Conservation (phyloP, 2,888 invertebrate genomes). For the Pachymerium ferrugineum region DNA sequence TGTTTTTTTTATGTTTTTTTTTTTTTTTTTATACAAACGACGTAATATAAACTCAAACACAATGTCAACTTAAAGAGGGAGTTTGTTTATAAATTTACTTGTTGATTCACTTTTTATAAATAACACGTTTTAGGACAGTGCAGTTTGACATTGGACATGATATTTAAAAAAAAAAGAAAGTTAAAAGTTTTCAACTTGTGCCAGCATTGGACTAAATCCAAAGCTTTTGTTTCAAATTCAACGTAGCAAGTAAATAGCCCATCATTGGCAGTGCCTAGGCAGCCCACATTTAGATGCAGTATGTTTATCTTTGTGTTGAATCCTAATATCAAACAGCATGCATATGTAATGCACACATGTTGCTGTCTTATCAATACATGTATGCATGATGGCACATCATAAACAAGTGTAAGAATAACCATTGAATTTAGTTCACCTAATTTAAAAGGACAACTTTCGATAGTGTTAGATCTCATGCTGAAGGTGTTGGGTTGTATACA, state of each 20-base stretch:
- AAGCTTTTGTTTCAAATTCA: slow-evolving; percentile 5
- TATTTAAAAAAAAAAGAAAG: background rate
- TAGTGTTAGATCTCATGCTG: background rate
- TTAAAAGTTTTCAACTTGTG: background rate
- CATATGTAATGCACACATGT: slow-evolving; percentile 10
- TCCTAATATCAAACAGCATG: slow-evolving; percentile 9
- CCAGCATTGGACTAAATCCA: background rate
- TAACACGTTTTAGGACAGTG: background rate
- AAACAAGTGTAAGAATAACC: slow-evolving; percentile 1
- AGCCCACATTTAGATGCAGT: background rate
- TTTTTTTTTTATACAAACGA: background rate
- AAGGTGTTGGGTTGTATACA: background rate
- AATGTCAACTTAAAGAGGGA: no score
- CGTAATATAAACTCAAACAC: no score
- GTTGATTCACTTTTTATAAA: slow-evolving; percentile 1
- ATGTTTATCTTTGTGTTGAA: background rate
- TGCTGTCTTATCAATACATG: slow-evolving; percentile 15
- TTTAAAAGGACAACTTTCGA: background rate
- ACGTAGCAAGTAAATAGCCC: background rate
- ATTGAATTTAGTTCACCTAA: background rate
- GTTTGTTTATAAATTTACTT: no score
- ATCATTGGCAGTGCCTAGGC: background rate
- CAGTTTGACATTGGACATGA: background rate
- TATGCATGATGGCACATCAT: background rate
- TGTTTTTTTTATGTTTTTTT: background rate